Conservation (phyloP, 2,888 invertebrate species). For the Amphiduros pacificus region DNA sequence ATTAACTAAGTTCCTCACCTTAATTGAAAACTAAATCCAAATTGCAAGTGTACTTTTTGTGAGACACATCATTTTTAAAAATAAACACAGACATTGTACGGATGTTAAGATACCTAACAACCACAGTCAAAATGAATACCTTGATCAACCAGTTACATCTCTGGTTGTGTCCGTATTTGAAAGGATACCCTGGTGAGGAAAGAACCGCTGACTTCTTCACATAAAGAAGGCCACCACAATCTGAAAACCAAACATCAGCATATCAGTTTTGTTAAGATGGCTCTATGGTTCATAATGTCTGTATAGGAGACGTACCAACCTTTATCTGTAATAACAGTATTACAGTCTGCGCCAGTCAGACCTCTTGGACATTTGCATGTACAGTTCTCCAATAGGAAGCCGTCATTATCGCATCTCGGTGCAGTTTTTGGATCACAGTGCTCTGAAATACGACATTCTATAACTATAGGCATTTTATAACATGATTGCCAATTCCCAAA, state of each 20-base stretch:
- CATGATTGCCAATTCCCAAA: not conserved
- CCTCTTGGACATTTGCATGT: constrained; percentile 24
- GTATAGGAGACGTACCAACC: not conserved
- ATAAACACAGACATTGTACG: too few relatives aligned
- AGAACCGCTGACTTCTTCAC: not conserved
- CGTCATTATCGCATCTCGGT: constrained; percentile 26
- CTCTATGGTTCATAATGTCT: not conserved
- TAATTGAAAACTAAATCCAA: too few relatives aligned
- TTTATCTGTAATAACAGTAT: not conserved
- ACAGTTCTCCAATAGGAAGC: constrained; percentile 24
- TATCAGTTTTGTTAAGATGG: not conserved
- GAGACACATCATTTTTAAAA: too few relatives aligned
- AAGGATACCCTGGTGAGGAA: constrained; percentile 17
- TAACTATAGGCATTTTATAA: not conserved
- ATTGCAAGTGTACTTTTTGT: too few relatives aligned
- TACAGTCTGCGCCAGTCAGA: constrained; percentile 15
- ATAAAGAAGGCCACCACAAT: constrained; percentile 26
- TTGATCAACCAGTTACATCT: constrained; percentile 26
- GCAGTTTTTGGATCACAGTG: not conserved
- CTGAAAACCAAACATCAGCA: constrained; percentile 8
- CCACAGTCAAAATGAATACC: too few relatives aligned
- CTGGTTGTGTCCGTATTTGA: constrained; percentile 10
- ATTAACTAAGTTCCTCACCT: too few relatives aligned
- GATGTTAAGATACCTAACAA: too few relatives aligned
- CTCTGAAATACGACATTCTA: not conserved